phyloP scores from a whole-genome alignment of 2,888 invertebrate species.

The Yponomeuta malinellus region DNA sequence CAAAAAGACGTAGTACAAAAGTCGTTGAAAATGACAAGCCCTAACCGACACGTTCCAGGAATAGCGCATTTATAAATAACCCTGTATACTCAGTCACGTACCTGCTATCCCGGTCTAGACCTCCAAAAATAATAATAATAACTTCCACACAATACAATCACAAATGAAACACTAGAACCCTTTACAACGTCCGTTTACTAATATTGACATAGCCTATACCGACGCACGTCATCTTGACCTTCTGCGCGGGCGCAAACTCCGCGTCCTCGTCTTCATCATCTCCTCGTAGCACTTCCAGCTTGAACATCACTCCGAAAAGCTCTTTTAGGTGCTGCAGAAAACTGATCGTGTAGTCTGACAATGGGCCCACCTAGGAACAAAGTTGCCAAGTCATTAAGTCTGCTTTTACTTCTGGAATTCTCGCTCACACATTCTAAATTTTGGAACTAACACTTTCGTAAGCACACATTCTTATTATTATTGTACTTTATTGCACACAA shows the following conservation, averaged over 20 bases:
- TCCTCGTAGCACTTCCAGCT: conserved; percentile 79
- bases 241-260: conserved; percentile 58
- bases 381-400: background rate
- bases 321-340: conserved; percentile 93
- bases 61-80: too few species aligned
- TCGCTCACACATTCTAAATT: too few species aligned
- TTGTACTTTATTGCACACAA: too few species aligned
- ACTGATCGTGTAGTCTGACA: conserved; percentile 87
- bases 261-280: conserved; percentile 67
- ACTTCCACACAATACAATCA: background rate
- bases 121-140: too few species aligned
- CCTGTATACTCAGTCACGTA: too few species aligned
- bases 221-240: conserved; percentile 91
- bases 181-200: conserved; percentile 80
- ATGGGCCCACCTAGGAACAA: conserved; percentile 68
- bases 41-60: too few species aligned
- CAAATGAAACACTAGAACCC: background rate
- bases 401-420: too few species aligned
- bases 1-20: too few species aligned
- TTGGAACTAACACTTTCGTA: too few species aligned
- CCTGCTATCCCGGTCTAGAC: too few species aligned
- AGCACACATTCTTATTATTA: too few species aligned
- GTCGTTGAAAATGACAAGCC: too few species aligned
- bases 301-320: conserved; percentile 95
- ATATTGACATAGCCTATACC: conserved; percentile 97